Base-by-base conservation (phyloP, 1,140 invertebrate genomes). In the Propsilocerus akamusi region DNA sequence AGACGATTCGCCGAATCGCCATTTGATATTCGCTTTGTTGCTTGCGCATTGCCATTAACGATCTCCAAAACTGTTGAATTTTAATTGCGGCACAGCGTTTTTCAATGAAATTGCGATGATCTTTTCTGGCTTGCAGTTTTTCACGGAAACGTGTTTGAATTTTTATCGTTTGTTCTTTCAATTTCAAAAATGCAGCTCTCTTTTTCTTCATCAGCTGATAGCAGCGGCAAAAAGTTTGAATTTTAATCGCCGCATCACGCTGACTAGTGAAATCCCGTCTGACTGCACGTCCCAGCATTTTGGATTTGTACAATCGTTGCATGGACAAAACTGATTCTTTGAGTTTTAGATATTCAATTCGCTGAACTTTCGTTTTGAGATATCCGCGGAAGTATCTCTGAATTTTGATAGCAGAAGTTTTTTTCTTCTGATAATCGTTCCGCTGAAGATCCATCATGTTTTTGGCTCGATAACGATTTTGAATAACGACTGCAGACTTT, bases 161-260 rank as follows among this genome's bases (percentile, higher is more conserved):
- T 17, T 46, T 51, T 22, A 53, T 47, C 8, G 54, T 49, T 8
- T 46, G 12, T n/a, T 46, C 48, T 23, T 41, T 56, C 23, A 58
- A 49, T 14, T 53, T 24, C 5, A 57, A 4, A 52, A 58, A 69
- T 5, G 49, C 5, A 8, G 51, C 50, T 34, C 51, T 49, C 11
- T 56, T 46, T 17, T 6, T 6, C 53, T 55, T 67, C 55, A 62
- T 63, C 20, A 63, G 54, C 8, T 58, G 30, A 54, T 63, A 69
- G 26, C 68, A 68, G 54, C 67, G 66, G 54, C 69, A 70, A 37
- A 57, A 58, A 10, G 53, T 60, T 54, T 75, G 72, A 26, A 74
- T 56, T 0, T 56, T 48, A 25, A 59, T 56, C 4, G 60, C 58
- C 2, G 66, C 58, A 12, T 56, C 56, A 11, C 53, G 52, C 55